Conservation (phyloP, 2,113 vertebrate species). For the Tupaia tana region DNA sequence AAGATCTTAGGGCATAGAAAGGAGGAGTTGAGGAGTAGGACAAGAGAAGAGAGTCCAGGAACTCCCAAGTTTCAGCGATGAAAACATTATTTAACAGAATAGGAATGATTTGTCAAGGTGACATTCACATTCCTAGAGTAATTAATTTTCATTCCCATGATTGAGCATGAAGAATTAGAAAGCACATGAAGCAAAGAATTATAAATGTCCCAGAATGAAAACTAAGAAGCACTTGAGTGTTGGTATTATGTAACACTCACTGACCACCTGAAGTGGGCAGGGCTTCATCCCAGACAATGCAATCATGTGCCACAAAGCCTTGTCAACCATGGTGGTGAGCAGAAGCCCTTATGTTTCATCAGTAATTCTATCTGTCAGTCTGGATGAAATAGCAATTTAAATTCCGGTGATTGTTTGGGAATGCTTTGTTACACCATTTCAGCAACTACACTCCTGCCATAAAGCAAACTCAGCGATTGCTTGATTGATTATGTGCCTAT, state of each 20-base stretch:
- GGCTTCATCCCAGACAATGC: not conserved
- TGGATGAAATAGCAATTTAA: conserved; percentile 54
- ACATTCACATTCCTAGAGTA: conserved; percentile 53
- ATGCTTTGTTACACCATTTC: conserved; percentile 39
- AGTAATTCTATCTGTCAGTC: conserved; percentile 35
- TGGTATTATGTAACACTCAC: conserved; percentile 47
- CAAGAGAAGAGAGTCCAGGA: not conserved
- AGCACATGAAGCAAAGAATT: conserved; percentile 58
- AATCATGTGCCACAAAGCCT: not conserved
- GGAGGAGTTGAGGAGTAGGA: not conserved
- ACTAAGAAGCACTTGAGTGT: conserved; percentile 38
- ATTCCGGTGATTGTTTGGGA: conserved; percentile 32
- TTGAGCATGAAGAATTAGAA: conserved; percentile 75
- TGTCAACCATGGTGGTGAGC: not conserved
- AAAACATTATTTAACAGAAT: conserved; percentile 62
- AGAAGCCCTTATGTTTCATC: not conserved
- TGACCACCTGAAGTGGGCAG: not conserved
- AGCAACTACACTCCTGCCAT: not conserved
- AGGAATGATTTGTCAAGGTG: conserved; percentile 52
- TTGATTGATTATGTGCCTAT: not conserved
- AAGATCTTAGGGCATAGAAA: not conserved
- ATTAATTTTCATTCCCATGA: conserved; percentile 74
- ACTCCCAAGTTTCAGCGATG: not conserved
- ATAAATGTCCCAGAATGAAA: conserved; percentile 44
- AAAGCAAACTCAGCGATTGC: conserved; percentile 39